Evolutionary conservation across 2,797 vertebrate genomes (phyloP).

Genomic region (Semotilus atromaculatus): DNA sequence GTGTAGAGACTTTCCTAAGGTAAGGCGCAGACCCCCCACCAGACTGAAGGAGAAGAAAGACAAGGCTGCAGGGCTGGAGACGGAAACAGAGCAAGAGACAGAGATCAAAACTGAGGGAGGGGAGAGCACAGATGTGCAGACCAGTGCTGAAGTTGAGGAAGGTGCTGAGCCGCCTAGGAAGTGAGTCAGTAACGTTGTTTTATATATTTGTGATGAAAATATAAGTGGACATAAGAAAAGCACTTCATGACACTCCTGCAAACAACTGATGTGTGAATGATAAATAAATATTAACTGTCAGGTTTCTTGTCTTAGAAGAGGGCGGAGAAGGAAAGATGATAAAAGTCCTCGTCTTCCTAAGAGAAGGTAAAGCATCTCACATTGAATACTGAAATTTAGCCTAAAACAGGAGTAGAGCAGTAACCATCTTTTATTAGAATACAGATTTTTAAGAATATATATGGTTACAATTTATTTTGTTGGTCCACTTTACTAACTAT

Average conservation of each 20-base stretch:
- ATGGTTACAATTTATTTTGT: neutral
- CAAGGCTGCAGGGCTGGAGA: constrained; percentile 81
- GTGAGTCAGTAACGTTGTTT: constrained; percentile 75
- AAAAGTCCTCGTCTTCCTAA: constrained; percentile 96
- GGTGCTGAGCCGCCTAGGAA: constrained; percentile 91
- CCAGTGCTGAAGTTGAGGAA: constrained; percentile 86
- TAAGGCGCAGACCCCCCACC: constrained; percentile 82
- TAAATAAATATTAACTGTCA: neutral
- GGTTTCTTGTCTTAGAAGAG: constrained; percentile 80
- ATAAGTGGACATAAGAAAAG: neutral
- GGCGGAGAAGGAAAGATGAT: constrained; percentile 95
- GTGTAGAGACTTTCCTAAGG: constrained; percentile 85
- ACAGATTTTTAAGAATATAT: neutral
- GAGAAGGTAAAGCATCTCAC: constrained; percentile 80
- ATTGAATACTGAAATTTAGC: neutral
- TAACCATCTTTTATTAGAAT: neutral
- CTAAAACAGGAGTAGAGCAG: neutral
- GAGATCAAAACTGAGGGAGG: constrained; percentile 88
- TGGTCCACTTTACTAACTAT: neutral
- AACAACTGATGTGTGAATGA: neutral
- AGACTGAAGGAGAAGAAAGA: constrained; percentile 88
- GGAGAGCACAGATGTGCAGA: constrained; percentile 80
- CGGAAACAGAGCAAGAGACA: constrained; percentile 76
- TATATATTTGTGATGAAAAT: neutral
- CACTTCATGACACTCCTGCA: neutral